Evolutionary conservation across 2,113 vertebrate species (phyloP).

Genomic region (Potamarius usumacintae): DNA sequence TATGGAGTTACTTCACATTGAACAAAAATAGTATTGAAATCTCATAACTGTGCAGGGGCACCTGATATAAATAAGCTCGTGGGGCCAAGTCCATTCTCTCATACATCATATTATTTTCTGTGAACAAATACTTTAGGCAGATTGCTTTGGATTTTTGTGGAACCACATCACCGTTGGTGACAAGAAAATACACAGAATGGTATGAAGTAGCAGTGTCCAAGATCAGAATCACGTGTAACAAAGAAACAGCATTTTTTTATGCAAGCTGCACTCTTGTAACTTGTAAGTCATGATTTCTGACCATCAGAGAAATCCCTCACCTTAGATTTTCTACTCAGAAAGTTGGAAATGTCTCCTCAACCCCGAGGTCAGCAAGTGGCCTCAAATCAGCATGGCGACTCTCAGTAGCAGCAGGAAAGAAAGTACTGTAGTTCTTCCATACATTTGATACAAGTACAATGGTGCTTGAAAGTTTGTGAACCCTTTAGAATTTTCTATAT

Average conservation of each 20-base stretch:
- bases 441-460: no score
- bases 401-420: no score
- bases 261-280: neutral
- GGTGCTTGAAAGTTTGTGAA: no score
- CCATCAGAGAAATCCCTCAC: neutral
- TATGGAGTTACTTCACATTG: neutral
- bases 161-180: neutral
- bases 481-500: no score
- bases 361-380: no score
- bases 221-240: neutral
- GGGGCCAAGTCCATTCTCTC: neutral
- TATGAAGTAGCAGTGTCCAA: neutral
- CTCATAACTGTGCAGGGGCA: no score
- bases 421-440: no score
- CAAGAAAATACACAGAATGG: neutral
- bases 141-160: neutral
- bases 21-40: neutral
- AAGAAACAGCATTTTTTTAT: neutral
- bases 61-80: neutral
- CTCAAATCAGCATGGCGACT: neutral
- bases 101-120: neutral
- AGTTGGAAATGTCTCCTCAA: neutral
- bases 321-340: neutral
- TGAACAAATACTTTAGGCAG: neutral
- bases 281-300: neutral